Conservation (phyloP, 2,888 invertebrate species). For the Pterostichus niger region DNA sequence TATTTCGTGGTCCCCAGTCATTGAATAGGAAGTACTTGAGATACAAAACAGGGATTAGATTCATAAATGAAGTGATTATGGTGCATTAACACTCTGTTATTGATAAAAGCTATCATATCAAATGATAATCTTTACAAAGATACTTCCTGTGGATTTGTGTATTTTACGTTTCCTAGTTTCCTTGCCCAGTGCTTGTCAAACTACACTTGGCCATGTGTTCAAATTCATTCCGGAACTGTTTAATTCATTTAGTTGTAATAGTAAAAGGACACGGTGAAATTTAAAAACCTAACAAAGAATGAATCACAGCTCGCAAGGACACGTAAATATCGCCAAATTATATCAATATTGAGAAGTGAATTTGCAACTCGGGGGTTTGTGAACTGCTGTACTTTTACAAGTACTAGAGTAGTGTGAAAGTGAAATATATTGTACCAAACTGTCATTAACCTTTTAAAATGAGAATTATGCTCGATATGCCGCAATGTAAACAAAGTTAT, state of each 20-base stretch:
- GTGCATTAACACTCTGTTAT: constrained; percentile 26
- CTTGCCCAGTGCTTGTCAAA: constrained; percentile 58
- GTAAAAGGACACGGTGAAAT: constrained; percentile 18
- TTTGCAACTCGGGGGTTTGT: constrained; percentile 11
- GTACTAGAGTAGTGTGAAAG: constrained; percentile 37
- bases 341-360: constrained; percentile 4
- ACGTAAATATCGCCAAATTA: constrained; percentile 21
- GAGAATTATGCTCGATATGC: constrained; percentile 26
- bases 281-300: constrained; percentile 43
- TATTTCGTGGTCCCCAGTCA: constrained; percentile 38
- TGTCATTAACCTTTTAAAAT: constrained; percentile 54
- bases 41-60: constrained; percentile 44
- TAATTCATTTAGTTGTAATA: constrained; percentile 25
- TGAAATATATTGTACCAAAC: constrained; percentile 45
- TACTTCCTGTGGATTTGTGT: constrained; percentile 52
- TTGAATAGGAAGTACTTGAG: constrained; percentile 39
- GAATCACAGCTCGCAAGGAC: constrained; percentile 18
- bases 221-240: constrained; percentile 37
- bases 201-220: constrained; percentile 22
- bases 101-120: constrained; percentile 41
- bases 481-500: constrained; percentile 35
- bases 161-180: constrained; percentile 58
- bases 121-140: constrained; percentile 26
- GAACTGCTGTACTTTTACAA: constrained; percentile 16
- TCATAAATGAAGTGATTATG: constrained; percentile 20